Base-by-base conservation (phyloP, 2,888 invertebrate genomes). In the Chloromyia formosa region DNA sequence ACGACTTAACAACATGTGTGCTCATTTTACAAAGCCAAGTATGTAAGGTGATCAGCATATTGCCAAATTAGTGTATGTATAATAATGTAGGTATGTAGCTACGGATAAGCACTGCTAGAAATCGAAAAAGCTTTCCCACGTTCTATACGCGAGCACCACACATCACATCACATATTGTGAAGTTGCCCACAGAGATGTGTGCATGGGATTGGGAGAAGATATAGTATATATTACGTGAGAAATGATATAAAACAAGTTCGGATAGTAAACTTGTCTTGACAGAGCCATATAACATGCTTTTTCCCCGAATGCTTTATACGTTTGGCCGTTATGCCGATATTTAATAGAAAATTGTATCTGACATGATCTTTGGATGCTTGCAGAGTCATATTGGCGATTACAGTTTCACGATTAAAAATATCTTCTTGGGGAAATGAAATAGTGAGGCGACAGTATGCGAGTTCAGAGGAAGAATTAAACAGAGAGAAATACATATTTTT, bases 61-160 rank as follows among this genome's bases (percentile, higher is more conserved):
- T 40, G 18, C 56, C 71, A 58, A 71, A 71, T 71, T 71, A 20
- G 71, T 71, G 40, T 12, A 18, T 53, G 18, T 71, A 56, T n/a
- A n/a, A n/a, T 42, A 35, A 35, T 35, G 27, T 35, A 7, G 27
- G 7, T 35, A 35, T 4, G 27, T 7, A n/a, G n/a, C n/a, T n/a
- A n/a, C n/a, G n/a, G n/a, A 7, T 7, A 35, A 35, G 27, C 27
- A 35, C 27, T 35, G 27, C 27, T 35, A 16, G 12, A 71, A 69
- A 54, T 56, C 23, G 54, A 69, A n/a, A 58, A 71, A 56, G 71
- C 71, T 71, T 71, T 71, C 71, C 71, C 71, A 71, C 71, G 71
- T 71, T 71, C 42, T 56, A 40, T 49, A 49, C 42, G 16, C 4
- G 20, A 12, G 22, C n/a, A n/a, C 49, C 16, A 49, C 1, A 35